Conservation (phyloP, 1,140 invertebrate species). For the Myzus persicae region DNA sequence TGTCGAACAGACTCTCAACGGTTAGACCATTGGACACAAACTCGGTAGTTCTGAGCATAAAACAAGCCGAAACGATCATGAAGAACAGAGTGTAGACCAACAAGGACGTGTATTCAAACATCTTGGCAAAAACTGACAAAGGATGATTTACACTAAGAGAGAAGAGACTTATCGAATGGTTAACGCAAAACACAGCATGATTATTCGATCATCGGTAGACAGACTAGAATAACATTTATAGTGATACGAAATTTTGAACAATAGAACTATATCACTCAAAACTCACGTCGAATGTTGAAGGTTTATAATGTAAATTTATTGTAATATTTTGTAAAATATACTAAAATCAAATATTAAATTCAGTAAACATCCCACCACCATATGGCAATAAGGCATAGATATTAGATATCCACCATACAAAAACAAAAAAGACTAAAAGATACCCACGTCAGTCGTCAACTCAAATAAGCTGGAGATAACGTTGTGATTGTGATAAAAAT, state of each 20-base stretch:
- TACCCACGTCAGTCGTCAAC: no score
- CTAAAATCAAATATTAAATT: no score
- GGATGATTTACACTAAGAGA: neutral
- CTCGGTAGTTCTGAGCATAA: constrained; percentile 79
- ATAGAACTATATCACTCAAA: neutral
- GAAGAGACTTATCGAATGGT: neutral
- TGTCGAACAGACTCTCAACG: constrained; percentile 72
- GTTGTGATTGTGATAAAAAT: no score
- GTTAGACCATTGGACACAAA: constrained; percentile 79
- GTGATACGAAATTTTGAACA: neutral
- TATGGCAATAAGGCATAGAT: no score
- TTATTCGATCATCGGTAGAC: neutral
- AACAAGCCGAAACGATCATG: constrained; percentile 72
- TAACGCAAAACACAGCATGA: neutral
- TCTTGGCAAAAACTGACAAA: neutral
- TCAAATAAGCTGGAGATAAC: no score
- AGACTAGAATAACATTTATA: neutral
- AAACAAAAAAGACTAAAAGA: no score
- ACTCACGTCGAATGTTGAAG: neutral
- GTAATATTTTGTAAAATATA: no score
- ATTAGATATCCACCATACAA: no score
- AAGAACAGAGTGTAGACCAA: constrained; percentile 73
- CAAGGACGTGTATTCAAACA: constrained; percentile 56
- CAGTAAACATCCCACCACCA: no score
- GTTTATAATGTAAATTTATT: no score